Percentiles rank a stretch among this genome's conserved stretches.
These are phyloP conservation scores for Pseudopodoces humilis DNA, from an alignment of 2,113 vertebrate genomes.

Conservation along the genomic window DNA sequence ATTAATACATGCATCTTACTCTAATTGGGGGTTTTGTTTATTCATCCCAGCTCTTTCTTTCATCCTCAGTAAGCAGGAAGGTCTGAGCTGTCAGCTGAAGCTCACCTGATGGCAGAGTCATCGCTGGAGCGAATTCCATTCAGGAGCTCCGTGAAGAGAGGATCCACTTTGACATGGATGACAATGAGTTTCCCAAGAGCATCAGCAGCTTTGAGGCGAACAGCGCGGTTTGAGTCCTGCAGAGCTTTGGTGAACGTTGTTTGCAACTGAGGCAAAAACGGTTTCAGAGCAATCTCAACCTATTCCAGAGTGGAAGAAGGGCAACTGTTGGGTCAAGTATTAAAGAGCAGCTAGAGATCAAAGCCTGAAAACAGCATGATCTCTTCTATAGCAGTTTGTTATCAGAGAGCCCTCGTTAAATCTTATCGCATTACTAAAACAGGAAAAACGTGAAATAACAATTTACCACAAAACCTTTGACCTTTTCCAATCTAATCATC, in stretches of 20 bases:
- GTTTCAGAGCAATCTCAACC: slow-evolving; percentile 96
- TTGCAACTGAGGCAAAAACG: slow-evolving; percentile 96
- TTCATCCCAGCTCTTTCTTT: neutral
- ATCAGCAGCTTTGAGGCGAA: slow-evolving; percentile 91
- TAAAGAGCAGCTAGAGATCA: neutral
- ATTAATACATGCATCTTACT: neutral
- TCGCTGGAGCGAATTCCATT: slow-evolving; percentile 89
- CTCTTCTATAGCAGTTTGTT: neutral
- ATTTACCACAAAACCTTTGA: neutral
- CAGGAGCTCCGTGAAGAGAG: slow-evolving; percentile 92
- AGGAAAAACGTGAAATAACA: neutral
- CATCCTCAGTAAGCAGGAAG: neutral
- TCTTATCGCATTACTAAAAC: neutral
- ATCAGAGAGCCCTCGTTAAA: neutral
- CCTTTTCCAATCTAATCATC: neutral
- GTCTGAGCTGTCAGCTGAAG: neutral
- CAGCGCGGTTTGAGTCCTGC: slow-evolving; percentile 90
- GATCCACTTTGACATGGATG: slow-evolving; percentile 96
- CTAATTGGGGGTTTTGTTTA: neutral
- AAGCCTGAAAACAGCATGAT: neutral
- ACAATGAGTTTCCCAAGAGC: slow-evolving; percentile 93
- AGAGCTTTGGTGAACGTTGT: slow-evolving; percentile 98
- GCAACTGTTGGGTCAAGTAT: neutral
- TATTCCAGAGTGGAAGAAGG: slow-evolving; percentile 30
- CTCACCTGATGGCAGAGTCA: slow-evolving; percentile 91